Evolutionary conservation across 2,797 vertebrate genomes (phyloP).

Genomic region (Anguilla anguilla): DNA sequence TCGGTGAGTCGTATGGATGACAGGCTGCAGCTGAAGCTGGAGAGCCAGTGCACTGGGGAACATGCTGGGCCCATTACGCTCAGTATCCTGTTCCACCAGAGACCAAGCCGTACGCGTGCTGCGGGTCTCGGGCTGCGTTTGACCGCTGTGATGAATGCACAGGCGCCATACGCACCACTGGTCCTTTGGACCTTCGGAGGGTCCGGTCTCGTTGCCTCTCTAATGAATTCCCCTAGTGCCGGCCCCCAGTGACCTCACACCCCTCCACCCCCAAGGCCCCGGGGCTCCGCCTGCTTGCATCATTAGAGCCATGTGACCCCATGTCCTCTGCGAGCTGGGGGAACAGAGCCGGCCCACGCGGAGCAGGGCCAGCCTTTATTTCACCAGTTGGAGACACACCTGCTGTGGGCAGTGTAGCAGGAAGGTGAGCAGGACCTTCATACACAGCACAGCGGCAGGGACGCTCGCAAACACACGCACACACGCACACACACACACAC

Average conservation of each 20-base stretch:
- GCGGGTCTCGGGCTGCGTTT: background rate
- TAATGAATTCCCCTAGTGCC: slow-evolving; percentile 10
- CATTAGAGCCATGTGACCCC: slow-evolving; percentile 8
- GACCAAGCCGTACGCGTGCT: background rate
- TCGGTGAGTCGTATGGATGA: slow-evolving; percentile 4
- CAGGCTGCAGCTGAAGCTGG: background rate
- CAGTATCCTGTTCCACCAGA: background rate
- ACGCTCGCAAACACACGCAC: slow-evolving; percentile 19
- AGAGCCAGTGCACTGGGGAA: background rate
- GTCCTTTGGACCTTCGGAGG: slow-evolving; percentile 30
- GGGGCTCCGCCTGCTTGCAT: background rate
- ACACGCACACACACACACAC: slow-evolving; percentile 19
- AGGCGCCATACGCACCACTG: background rate
- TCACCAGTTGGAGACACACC: slow-evolving; percentile 24
- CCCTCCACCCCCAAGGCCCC: slow-evolving; percentile 3
- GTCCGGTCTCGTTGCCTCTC: background rate
- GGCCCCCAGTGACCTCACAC: background rate
- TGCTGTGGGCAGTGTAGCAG: slow-evolving; percentile 37
- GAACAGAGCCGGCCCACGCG: background rate
- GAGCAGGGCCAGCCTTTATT: background rate
- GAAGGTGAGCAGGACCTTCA: slow-evolving; percentile 44
- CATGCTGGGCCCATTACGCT: background rate
- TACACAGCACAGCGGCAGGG: background rate
- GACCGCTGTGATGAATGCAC: slow-evolving; percentile 1
- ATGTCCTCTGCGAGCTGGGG: background rate